phyloP scores from a whole-genome alignment of 2,797 vertebrate genomes.

The Oryzias dopingdopingensis region DNA sequence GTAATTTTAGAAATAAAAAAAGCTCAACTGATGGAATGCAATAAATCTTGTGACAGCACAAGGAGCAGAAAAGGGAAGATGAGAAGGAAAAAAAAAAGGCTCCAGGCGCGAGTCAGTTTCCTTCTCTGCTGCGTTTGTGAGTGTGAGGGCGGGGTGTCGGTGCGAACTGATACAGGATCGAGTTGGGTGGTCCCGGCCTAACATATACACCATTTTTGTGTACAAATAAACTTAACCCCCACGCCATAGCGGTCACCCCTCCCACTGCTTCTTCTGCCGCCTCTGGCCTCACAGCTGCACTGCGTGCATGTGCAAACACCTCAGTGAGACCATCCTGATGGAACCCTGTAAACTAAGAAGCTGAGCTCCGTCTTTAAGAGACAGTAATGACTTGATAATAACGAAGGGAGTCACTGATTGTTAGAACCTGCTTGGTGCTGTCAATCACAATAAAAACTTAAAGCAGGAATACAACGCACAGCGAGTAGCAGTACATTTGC shows the following conservation, averaged over 20 bases:
- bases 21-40: slow-evolving; percentile 70
- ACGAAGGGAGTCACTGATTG: slow-evolving; percentile 18
- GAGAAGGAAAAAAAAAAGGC: slow-evolving; percentile 38
- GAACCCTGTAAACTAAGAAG: slow-evolving; percentile 23
- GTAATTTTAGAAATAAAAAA: slow-evolving; percentile 77
- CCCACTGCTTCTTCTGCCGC: slow-evolving; percentile 59
- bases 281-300: slow-evolving; percentile 65
- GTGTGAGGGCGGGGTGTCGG: slow-evolving; percentile 58
- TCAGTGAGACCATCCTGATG: slow-evolving; percentile 18
- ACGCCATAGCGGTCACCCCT: slow-evolving; percentile 70
- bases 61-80: slow-evolving; percentile 42
- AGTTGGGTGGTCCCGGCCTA: slow-evolving; percentile 72
- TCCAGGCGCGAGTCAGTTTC: slow-evolving; percentile 49
- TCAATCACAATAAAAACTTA: slow-evolving; percentile 1
- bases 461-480: slow-evolving; percentile 8
- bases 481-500: slow-evolving; percentile 57
- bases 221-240: slow-evolving; percentile 84
- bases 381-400: slow-evolving; percentile 35
- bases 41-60: slow-evolving; percentile 78
- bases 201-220: slow-evolving; percentile 78
- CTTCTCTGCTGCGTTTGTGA: slow-evolving; percentile 42
- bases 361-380: slow-evolving; percentile 35
- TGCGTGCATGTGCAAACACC: slow-evolving; percentile 56
- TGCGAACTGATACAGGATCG: slow-evolving; percentile 73
- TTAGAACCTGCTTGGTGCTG: slow-evolving; percentile 1